phyloP scores from a whole-genome alignment of 37 sponge, comb jelly and placozoan genomes.

The Spongilla lacustris region DNA sequence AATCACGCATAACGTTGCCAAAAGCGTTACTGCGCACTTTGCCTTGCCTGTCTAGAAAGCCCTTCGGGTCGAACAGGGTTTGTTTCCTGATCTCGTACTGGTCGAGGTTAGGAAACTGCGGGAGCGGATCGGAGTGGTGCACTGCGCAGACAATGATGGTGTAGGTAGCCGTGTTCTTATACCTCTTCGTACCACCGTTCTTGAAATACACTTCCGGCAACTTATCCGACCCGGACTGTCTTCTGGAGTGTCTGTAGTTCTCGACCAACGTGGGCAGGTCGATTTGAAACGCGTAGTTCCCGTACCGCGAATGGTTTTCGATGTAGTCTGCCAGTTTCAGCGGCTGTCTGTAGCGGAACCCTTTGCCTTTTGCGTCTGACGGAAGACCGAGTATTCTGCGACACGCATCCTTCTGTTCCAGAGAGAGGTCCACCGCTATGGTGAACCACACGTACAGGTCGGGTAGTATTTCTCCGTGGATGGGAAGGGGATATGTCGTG shows the following conservation, averaged over 20 bases:
- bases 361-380: not conserved
- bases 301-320: not conserved
- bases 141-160: not conserved
- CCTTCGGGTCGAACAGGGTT: not conserved
- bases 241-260: not conserved
- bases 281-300: not conserved
- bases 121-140: not conserved
- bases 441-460: conserved; percentile 3
- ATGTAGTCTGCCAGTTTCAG: not conserved
- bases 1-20: not conserved
- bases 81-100: not conserved
- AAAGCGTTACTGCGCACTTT: not conserved
- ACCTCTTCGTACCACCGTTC: not conserved
- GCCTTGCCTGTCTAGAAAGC: not conserved
- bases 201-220: not conserved
- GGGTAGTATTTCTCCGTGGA: not conserved
- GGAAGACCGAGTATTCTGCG: not conserved
- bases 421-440: not conserved
- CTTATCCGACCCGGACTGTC: not conserved
- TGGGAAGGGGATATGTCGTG: not conserved
- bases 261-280: not conserved
- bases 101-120: not conserved
- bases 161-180: not conserved
- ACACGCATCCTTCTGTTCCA: not conserved
- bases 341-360: not conserved